A percentile compares a stretch with the other conserved stretches of the same genome.
phyloP scores from a whole-genome alignment of 2,113 vertebrate species.

The Urocynchramus pylzowi region DNA sequence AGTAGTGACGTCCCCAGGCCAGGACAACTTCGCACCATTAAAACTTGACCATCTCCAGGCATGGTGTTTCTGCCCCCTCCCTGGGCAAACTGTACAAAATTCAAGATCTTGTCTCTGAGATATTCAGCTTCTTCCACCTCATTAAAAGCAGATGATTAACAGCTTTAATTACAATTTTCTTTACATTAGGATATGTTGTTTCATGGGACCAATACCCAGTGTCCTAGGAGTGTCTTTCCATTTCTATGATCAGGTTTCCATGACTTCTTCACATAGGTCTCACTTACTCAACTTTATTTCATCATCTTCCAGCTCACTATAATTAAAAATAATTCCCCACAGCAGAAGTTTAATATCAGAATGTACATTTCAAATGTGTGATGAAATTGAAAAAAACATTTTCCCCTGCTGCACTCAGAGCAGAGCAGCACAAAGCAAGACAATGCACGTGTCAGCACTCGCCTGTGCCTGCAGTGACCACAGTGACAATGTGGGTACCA shows the following conservation, averaged over 20 bases:
- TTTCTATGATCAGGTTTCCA: constrained; percentile 32
- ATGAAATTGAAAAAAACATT: neutral
- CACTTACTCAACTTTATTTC: constrained; percentile 48
- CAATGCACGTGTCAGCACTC: accelerated
- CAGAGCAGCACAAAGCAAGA: accelerated
- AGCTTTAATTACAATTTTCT: constrained; percentile 60
- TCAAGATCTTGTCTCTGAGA: neutral
- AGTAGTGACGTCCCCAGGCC: neutral
- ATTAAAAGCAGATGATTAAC: constrained; percentile 55
- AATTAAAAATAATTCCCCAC: constrained; percentile 61
- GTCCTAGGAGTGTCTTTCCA: constrained; percentile 47
- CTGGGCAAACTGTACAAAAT: neutral
- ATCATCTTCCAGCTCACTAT: constrained; percentile 37
- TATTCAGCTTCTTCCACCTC: neutral
- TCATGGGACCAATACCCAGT: constrained; percentile 20
- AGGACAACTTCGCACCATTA: neutral
- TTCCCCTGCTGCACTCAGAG: neutral
- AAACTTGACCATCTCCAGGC: neutral
- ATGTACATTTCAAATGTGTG: constrained; percentile 30
- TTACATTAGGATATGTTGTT: constrained; percentile 37
- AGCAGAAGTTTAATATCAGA: constrained; percentile 53
- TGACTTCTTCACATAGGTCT: constrained; percentile 50
- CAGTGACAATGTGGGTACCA: neutral
- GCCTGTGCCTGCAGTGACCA: accelerated
- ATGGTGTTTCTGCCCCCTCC: neutral